A percentile compares a stretch with the other conserved stretches of the same genome.
Conservation (phyloP, 1,140 invertebrate genomes). For the Coenobita brevimanus region DNA sequence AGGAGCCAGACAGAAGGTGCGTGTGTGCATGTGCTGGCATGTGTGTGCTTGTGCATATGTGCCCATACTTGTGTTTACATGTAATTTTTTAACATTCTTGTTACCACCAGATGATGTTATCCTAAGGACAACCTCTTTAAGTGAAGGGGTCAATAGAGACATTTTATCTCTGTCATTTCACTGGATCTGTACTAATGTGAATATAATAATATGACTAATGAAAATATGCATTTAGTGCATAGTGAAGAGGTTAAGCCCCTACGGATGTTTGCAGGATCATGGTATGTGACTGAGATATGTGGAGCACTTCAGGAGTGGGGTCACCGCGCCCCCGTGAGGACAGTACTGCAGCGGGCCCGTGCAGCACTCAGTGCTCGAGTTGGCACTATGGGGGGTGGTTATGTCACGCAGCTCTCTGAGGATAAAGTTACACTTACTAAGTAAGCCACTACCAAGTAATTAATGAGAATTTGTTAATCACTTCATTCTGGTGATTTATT, state of each 20-base stretch:
- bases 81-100: background rate
- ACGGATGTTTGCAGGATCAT: conserved; percentile 27
- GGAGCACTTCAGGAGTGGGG: conserved; percentile 45
- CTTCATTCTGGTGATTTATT: too few relatives aligned
- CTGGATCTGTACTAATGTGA: too few relatives aligned
- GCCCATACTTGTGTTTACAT: background rate
- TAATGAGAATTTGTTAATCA: too few relatives aligned
- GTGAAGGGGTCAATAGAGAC: too few relatives aligned
- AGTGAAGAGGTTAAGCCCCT: too few relatives aligned
- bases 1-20: conserved; percentile 62
- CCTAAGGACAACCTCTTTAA: background rate
- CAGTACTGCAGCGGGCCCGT: conserved; percentile 42
- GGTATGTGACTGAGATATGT: conserved; percentile 55
- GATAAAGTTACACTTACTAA: conserved; percentile 48
- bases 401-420: conserved; percentile 46
- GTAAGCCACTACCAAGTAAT: conserved; percentile 41
- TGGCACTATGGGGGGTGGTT: conserved; percentile 37
- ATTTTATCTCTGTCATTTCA: too few relatives aligned
- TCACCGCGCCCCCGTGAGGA: conserved; percentile 28
- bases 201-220: too few relatives aligned
- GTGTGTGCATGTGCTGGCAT: background rate
- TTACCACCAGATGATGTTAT: background rate
- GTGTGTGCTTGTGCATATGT: background rate
- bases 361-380: conserved; percentile 31
- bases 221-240: too few relatives aligned